Percentiles rank a stretch among this genome's conserved stretches.
phyloP scores from a whole-genome alignment of 2,113 vertebrate genomes.

The Mus spicilegus region DNA sequence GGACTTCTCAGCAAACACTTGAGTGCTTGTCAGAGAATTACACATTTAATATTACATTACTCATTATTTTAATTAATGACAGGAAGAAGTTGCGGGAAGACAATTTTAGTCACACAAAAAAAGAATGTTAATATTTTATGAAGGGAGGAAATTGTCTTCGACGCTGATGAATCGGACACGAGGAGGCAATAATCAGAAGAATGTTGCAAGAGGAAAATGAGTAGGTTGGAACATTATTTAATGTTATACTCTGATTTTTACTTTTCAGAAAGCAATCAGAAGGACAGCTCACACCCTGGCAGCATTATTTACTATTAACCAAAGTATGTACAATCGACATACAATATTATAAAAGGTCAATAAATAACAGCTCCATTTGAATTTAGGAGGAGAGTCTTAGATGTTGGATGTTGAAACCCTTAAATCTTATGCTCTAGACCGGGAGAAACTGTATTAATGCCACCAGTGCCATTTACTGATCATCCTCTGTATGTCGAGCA shows the following conservation, averaged over 20 bases:
- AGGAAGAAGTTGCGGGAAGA: conserved; percentile 85
- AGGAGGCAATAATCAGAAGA: conserved; percentile 63
- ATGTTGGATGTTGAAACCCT: not conserved
- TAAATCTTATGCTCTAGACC: not conserved
- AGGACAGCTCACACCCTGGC: not conserved
- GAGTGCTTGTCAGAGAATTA: conserved; percentile 86
- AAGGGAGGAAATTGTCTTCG: conserved; percentile 85
- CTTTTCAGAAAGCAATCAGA: not conserved
- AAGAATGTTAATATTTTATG: conserved; percentile 87
- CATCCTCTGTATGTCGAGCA: not conserved
- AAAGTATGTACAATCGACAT: conserved; percentile 31
- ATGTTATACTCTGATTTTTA: not conserved
- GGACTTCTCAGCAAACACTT: conserved; percentile 86
- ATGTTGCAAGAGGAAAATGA: conserved; percentile 50
- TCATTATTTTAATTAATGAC: conserved; percentile 88
- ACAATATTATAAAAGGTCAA: not conserved
- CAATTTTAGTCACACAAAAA: conserved; percentile 85
- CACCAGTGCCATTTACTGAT: not conserved
- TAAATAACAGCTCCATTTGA: conserved; percentile 23
- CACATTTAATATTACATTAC: conserved; percentile 85
- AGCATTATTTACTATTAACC: not conserved
- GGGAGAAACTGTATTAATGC: not conserved
- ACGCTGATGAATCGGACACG: conserved; percentile 82
- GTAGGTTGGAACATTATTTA: conserved; percentile 20
- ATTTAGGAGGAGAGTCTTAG: conserved; percentile 11